Evolutionary conservation across 1,140 invertebrate species (phyloP).

Genomic region (Drosophila takahashii): DNA sequence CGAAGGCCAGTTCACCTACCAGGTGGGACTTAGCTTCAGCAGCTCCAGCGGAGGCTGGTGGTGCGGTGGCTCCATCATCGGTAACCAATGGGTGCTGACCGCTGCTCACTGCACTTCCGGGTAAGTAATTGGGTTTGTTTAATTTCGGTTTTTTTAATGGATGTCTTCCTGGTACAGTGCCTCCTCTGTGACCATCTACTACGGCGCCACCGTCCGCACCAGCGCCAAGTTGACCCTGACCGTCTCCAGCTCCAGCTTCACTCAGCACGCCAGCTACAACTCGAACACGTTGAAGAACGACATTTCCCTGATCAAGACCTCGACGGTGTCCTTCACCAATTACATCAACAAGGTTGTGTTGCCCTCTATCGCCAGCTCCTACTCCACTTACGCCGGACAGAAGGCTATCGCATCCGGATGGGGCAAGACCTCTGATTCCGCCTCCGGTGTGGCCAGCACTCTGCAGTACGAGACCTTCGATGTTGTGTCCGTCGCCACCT

Average conservation of each 20-base stretch:
- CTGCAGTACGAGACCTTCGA: conserved; percentile 42
- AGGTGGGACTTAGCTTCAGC: conserved; percentile 84
- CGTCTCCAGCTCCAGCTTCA: conserved; percentile 46
- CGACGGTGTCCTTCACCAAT: conserved; percentile 12
- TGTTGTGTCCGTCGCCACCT: conserved; percentile 18
- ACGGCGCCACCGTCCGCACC: conserved; percentile 62
- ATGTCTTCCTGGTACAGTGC: conserved; percentile 39
- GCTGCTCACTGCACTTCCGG: conserved; percentile 86
- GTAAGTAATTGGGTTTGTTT: conserved; percentile 11
- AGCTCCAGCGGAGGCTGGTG: conserved; percentile 76
- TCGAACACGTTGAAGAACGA: conserved; percentile 50
- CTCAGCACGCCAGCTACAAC: conserved; percentile 62
- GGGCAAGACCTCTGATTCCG: conserved; percentile 57
- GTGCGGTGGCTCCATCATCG: conserved; percentile 88
- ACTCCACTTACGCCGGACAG: conserved; percentile 58
- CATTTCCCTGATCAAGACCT: conserved; percentile 62
- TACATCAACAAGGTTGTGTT: conserved; percentile 45
- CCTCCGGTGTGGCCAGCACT: conserved; percentile 35
- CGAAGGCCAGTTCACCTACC: conserved; percentile 85
- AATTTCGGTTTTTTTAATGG: background rate
- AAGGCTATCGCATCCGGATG: conserved; percentile 64
- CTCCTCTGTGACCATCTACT: conserved; percentile 48
- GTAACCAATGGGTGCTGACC: conserved; percentile 85
- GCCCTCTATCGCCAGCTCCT: conserved; percentile 39
- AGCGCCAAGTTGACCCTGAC: conserved; percentile 34